phyloP scores from a whole-genome alignment of 2,113 vertebrate species.

The Stomatorhinus ivindoensis region DNA sequence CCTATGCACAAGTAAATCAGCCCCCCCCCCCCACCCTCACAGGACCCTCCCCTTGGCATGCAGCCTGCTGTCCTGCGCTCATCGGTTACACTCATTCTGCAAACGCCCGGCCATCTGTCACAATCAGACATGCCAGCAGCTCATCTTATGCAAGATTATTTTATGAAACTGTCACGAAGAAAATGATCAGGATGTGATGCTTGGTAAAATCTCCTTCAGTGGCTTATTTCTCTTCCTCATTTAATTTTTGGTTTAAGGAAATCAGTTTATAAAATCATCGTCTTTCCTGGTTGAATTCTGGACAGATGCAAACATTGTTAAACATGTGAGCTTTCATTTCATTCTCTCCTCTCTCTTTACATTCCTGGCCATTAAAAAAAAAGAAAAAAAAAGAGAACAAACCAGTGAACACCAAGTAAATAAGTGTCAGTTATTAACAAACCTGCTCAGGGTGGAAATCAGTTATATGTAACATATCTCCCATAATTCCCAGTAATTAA shows the following conservation, averaged over 20 bases:
- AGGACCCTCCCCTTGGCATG: not conserved
- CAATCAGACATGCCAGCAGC: not conserved
- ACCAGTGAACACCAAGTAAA: not conserved
- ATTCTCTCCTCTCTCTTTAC: not conserved
- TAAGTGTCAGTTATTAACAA: not conserved
- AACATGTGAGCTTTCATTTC: not conserved
- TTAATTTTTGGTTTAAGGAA: not conserved
- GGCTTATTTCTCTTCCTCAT: not conserved
- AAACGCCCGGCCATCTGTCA: not conserved
- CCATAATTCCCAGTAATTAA: not conserved
- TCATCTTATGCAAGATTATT: not conserved
- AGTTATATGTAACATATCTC: not conserved
- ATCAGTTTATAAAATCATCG: not conserved
- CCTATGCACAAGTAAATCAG: not conserved
- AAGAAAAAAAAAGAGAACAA: not conserved
- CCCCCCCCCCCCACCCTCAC: not conserved
- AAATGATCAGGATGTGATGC: not conserved
- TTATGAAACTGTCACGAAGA: not conserved
- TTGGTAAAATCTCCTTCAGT: not conserved
- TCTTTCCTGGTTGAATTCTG: not conserved
- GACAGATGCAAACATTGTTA: not conserved
- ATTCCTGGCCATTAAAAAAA: not conserved
- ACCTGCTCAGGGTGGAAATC: not conserved
- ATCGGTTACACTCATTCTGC: not conserved
- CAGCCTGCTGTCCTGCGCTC: not conserved